Evolutionary conservation across 2,113 vertebrate species (phyloP).

Genomic region (Ochotona princeps): DNA sequence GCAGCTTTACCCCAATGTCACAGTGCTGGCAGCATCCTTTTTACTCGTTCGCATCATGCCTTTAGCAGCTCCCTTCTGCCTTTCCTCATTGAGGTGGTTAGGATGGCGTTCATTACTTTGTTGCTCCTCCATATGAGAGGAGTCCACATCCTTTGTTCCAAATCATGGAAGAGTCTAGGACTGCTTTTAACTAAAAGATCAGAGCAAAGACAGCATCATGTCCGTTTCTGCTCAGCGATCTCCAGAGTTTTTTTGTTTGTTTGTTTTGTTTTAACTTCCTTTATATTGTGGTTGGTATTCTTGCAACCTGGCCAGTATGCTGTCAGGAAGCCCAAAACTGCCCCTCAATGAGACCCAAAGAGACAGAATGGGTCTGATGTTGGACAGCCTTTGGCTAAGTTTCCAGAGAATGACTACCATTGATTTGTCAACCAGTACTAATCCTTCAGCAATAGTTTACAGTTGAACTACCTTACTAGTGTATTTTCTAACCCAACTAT

Average conservation of each 20-base stretch:
- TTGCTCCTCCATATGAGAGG: not conserved
- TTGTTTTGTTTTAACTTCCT: not conserved
- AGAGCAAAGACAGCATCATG: not conserved
- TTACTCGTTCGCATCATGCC: not conserved
- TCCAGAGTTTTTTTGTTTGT: too few relatives aligned
- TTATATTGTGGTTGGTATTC: not conserved
- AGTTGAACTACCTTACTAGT: not conserved
- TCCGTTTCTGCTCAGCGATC: not conserved
- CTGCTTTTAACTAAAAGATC: not conserved
- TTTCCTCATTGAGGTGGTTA: not conserved
- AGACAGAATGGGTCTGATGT: not conserved
- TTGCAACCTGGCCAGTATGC: not conserved
- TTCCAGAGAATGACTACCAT: not conserved
- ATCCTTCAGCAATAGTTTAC: not conserved
- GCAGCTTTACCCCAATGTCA: too few relatives aligned
- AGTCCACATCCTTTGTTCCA: not conserved
- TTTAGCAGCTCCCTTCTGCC: not conserved
- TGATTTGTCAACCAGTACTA: not conserved
- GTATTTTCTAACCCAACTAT: not conserved
- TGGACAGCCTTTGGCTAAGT: not conserved
- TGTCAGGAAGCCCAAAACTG: not conserved
- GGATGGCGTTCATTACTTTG: not conserved
- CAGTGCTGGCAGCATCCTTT: too few relatives aligned
- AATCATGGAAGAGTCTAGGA: not conserved
- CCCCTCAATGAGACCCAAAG: not conserved